A percentile compares a stretch with the other conserved stretches of the same genome.
phyloP scores from a whole-genome alignment of 2,113 vertebrate species.

The Ictalurus punctatus region DNA sequence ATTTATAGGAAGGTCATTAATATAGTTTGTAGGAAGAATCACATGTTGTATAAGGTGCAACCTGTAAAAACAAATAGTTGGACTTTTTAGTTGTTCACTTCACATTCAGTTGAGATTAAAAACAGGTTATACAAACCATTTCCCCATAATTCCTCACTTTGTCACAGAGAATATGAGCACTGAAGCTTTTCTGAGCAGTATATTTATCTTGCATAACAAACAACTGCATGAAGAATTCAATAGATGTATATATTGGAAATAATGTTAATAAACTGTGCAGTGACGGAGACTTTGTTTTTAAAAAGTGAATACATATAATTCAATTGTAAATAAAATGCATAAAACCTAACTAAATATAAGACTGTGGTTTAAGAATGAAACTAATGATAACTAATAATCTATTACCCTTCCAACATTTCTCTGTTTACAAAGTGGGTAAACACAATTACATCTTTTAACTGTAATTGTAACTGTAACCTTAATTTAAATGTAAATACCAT shows the following conservation, averaged over 20 bases:
- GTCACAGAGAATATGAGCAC: background rate
- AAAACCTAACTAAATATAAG: background rate
- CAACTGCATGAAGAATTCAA: background rate
- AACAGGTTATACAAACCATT: slow-evolving; percentile 2
- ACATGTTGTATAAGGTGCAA: background rate
- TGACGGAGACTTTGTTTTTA: background rate
- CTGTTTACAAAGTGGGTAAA: background rate
- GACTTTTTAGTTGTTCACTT: background rate
- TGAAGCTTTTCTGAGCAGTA: background rate
- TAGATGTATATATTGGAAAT: background rate
- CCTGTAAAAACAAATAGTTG: background rate
- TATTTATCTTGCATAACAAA: background rate
- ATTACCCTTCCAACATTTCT: background rate
- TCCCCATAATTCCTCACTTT: background rate
- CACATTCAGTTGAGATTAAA: background rate
- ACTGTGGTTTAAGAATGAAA: background rate
- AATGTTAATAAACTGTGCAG: background rate
- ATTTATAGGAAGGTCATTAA: background rate
- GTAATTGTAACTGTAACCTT: too few species aligned
- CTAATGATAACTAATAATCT: background rate
- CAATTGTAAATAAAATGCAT: too few species aligned
- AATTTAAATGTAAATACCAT: background rate
- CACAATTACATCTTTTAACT: background rate
- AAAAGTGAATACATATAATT: background rate
- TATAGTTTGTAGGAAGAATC: background rate